Evolutionary conservation across 1,140 invertebrate species (phyloP), one percentile per base, ranked within the genome.

Genomic region (Zaprionus kolodkinae): DNA sequence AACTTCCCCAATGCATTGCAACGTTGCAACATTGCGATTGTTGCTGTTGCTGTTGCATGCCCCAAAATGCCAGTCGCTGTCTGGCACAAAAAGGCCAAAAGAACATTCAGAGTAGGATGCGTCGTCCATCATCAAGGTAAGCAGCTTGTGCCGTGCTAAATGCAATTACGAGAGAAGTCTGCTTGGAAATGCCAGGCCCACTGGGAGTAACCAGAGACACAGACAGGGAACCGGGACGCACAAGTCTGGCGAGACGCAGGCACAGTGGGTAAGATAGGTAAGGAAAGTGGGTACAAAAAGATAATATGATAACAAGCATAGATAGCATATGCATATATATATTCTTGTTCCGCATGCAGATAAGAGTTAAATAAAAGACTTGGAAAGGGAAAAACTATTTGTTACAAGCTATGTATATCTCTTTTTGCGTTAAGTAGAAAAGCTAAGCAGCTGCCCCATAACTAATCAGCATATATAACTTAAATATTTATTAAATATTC

Each of bases 111-210:
- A 21, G 45, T 50, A 50, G 45, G 45, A 50, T 50, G 45, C 45
- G 45, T 21, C 17, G 45, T 15, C 17, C 27, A 6, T 21, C 17
- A 50, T 21, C 21, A 10, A 12, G 15, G 3, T 10, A 7, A 50
- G 56, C 66, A 43, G 35, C 72, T 35, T 35, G 54, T 68, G 72
- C 75, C 76, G 69, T 82, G 65, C 35, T 50, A 71, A 86, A 87
- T 87, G 82, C 76, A 82, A 86, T 87, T 86, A 77, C 30, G 11
- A 12, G 40, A 56, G 33, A 62, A 62, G 75, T 82, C 79, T 71
- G 79, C 67, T 64, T 21, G 52, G 38, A 74, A 88, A 87, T 82
- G 84, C 48, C 83, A 87, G 67, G 11, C 43, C 84, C 84, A 52
- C 36, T 70, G 83, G 83, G 83, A 87, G 54, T 69, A 57, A 25